These are phyloP conservation scores for Cordylochernes scorpioides DNA, from an alignment of 2,888 invertebrate genomes.

Conservation along the genomic window DNA sequence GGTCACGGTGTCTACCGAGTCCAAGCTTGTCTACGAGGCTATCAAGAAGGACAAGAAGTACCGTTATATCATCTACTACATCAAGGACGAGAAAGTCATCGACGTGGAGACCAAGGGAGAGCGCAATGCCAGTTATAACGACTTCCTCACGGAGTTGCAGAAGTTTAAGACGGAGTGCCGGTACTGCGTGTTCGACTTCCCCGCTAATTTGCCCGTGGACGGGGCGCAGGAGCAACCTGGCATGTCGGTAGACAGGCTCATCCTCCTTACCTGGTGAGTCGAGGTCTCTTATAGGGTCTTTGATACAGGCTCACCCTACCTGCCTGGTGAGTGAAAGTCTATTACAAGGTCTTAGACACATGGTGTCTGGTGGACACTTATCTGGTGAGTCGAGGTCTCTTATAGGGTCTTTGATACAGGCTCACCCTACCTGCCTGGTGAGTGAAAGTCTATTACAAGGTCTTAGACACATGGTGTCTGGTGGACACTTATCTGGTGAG, in stretches of 20 bases:
- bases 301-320: too few relatives aligned
- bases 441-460: too few relatives aligned
- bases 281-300: neutral
- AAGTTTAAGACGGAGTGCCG: constrained; percentile 67
- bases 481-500: too few relatives aligned
- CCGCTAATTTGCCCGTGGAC: constrained; percentile 12
- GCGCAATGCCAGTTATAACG: constrained; percentile 68
- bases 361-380: too few relatives aligned
- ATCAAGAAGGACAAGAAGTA: constrained; percentile 92
- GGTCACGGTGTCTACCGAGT: constrained; percentile 77
- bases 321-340: too few relatives aligned
- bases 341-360: too few relatives aligned
- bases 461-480: too few relatives aligned
- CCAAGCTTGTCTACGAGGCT: constrained; percentile 81
- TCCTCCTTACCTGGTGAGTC: constrained; percentile 67
- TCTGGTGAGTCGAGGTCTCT: constrained; percentile 37
- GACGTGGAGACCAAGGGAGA: constrained; percentile 67
- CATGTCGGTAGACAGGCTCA: constrained; percentile 13
- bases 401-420: too few relatives aligned
- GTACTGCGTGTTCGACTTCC: constrained; percentile 85
- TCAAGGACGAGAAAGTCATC: constrained; percentile 70
- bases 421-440: too few relatives aligned
- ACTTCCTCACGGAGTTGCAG: constrained; percentile 75
- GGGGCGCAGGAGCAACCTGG: constrained; percentile 8
- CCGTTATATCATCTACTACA: constrained; percentile 83